Conservation (phyloP, 1,140 invertebrate species). For the Drosophila pseudoananassae region DNA sequence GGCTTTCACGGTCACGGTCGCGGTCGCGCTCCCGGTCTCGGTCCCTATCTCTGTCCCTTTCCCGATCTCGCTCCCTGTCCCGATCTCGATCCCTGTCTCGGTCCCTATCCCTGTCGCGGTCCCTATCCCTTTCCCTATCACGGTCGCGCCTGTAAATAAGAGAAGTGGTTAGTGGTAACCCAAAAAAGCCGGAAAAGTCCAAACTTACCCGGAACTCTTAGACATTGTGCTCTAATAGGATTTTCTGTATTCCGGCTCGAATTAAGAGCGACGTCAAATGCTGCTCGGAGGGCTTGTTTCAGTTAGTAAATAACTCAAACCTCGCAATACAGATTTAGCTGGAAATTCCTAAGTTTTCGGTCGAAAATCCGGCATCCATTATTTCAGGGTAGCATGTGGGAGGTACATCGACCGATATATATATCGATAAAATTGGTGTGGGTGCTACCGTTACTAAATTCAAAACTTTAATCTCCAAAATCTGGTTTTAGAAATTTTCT, state of each 20-base stretch:
- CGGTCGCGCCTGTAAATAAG: conserved; percentile 15
- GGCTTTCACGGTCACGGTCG: conserved; percentile 58
- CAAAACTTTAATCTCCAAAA: no score
- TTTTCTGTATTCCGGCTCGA: not conserved
- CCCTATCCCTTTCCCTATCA: conserved; percentile 50
- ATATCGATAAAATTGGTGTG: not conserved
- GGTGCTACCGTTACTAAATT: no score
- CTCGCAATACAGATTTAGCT: not conserved
- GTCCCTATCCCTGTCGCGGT: conserved; percentile 58
- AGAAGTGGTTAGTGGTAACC: not conserved
- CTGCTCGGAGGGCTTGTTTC: not conserved
- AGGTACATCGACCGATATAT: not conserved
- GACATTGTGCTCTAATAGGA: conserved; percentile 11
- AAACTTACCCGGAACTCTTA: conserved; percentile 31
- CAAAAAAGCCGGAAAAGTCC: not conserved
- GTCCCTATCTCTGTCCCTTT: conserved; percentile 59
- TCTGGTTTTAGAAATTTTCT: no score
- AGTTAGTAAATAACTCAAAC: not conserved
- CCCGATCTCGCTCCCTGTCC: conserved; percentile 34
- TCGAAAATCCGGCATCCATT: conserved; percentile 3
- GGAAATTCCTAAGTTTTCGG: not conserved
- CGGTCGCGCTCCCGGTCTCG: conserved; percentile 36
- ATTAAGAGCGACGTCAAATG: not conserved
- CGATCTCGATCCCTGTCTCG: conserved; percentile 27
- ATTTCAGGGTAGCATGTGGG: not conserved